Percentiles rank a stretch among this genome's conserved stretches.
Conservation (phyloP, 2,888 invertebrate species). For the Gryllus longicercus region DNA sequence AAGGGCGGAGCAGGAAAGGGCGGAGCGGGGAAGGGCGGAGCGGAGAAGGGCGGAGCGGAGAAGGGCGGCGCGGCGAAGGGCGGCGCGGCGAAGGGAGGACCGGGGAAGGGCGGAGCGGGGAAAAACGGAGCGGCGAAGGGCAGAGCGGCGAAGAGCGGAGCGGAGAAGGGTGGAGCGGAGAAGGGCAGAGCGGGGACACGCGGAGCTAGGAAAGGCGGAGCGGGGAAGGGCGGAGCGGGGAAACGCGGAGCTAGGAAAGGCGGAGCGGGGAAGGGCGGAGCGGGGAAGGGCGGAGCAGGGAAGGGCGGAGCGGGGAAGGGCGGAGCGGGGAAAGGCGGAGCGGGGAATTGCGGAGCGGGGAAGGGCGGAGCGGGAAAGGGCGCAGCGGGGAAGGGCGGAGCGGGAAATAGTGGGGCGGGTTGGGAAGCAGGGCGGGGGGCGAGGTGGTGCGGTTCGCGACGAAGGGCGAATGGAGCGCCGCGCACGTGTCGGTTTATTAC, state of each 20-base stretch:
- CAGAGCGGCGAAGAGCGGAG: neutral
- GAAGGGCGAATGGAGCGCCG: neutral
- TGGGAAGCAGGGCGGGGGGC: neutral
- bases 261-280: neutral
- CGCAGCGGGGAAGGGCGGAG: neutral
- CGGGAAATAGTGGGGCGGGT: neutral
- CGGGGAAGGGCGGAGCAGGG: too few species aligned
- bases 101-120: neutral
- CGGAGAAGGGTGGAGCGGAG: neutral
- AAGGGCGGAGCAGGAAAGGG: too few species aligned
- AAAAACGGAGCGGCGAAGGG: rapidly evolving
- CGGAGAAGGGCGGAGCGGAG: too few species aligned
- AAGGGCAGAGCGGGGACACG: neutral
- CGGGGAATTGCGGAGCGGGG: neutral
- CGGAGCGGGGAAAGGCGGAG: neutral
- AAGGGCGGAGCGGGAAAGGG: neutral
- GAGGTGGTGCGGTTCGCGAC: neutral
- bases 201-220: neutral
- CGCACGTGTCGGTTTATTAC: neutral
- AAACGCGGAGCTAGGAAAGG: neutral
- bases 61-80: neutral
- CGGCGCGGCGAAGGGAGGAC: neutral
- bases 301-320: neutral
- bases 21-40: too few species aligned
- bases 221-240: neutral